A percentile compares a stretch with the other conserved stretches of the same genome.
Conservation (phyloP, 2,797 vertebrate genomes). For the Etheostoma perlongum region DNA sequence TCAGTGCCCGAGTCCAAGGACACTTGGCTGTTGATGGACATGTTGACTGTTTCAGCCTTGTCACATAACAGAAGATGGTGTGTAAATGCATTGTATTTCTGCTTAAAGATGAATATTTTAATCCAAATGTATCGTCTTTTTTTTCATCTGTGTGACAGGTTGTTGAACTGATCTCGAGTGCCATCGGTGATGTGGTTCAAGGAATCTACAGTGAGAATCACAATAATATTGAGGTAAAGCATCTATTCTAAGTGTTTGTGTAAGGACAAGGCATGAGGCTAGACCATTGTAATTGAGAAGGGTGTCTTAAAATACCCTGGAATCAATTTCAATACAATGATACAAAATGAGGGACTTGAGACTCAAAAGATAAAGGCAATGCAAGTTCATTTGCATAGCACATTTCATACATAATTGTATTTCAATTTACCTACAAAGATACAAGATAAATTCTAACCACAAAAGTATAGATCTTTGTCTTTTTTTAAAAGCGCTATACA, state of each 20-base stretch:
- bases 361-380: neutral
- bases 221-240: constrained; percentile 87
- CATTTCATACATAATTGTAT: neutral
- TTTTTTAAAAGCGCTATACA: too few species aligned
- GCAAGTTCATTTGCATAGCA: neutral
- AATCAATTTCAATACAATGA: neutral
- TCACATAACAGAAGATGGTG: neutral
- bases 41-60: constrained; percentile 10
- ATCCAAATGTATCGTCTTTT: constrained; percentile 8
- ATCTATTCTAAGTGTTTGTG: neutral
- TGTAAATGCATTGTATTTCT: neutral
- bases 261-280: neutral
- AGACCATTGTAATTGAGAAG: neutral
- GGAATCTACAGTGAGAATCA: constrained; percentile 94
- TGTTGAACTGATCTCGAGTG: constrained; percentile 95
- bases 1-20: constrained; percentile 28
- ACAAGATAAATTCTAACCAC: neutral
- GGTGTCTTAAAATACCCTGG: neutral
- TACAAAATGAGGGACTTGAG: neutral
- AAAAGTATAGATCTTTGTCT: neutral
- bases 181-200: constrained; percentile 96
- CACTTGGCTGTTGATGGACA: constrained; percentile 22
- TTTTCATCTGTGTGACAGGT: constrained; percentile 84
- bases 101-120: too few species aligned
- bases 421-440: neutral